Evolutionary conservation across 2,113 vertebrate genomes (phyloP).

Genomic region (Argyrosomus japonicus): DNA sequence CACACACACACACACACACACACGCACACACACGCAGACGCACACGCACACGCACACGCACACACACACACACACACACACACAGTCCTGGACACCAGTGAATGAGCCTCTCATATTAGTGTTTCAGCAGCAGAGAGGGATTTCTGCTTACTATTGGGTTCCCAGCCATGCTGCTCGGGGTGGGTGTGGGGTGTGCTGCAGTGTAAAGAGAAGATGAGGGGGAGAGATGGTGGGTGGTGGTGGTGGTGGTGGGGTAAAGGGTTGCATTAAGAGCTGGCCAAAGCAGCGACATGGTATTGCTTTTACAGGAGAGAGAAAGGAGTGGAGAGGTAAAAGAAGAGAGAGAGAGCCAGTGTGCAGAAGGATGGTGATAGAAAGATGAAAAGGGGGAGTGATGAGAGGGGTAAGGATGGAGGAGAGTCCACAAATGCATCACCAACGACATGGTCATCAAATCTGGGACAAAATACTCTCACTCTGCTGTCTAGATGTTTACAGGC

Average conservation of each 20-base stretch:
- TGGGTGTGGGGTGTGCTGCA: constrained; percentile 27
- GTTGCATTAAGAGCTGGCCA: constrained; percentile 71
- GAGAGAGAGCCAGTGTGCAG: constrained; percentile 12
- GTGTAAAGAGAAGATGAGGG: constrained; percentile 7
- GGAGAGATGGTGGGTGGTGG: background rate
- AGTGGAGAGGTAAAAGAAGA: constrained; percentile 14
- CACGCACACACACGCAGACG: background rate
- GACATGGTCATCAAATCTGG: background rate
- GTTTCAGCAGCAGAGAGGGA: constrained; percentile 26
- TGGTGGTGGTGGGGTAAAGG: constrained; percentile 2
- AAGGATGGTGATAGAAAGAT: constrained; percentile 10
- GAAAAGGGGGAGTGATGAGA: constrained; percentile 23
- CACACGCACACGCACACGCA: constrained; percentile 5
- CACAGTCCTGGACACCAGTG: constrained; percentile 7
- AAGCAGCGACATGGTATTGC: constrained; percentile 65
- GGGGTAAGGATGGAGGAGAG: constrained; percentile 2
- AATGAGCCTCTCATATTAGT: constrained; percentile 58
- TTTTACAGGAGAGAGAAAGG: constrained; percentile 62
- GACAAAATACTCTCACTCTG: background rate
- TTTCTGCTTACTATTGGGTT: constrained; percentile 74
- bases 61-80: constrained; percentile 7
- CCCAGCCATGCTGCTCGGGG: constrained; percentile 15
- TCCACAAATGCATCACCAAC: background rate
- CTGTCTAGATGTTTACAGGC: background rate
- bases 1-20: background rate